These are phyloP conservation scores for Drosophila nikananu DNA, from an alignment of 1,140 invertebrate genomes.

Conservation along the genomic window DNA sequence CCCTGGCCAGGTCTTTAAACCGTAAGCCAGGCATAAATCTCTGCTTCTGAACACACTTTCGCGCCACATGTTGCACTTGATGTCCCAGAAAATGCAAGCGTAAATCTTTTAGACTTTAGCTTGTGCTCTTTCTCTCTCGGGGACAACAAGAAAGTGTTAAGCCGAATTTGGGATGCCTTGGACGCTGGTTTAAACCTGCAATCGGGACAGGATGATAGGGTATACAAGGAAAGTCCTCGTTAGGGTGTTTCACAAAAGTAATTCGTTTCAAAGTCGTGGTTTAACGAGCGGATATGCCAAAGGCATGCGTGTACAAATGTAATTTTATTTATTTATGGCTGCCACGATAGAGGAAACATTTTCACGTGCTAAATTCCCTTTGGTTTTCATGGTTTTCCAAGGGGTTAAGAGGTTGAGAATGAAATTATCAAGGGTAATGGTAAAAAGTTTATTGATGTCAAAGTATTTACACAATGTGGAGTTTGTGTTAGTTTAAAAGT, in stretches of 20 bases:
- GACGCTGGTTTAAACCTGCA: slow-evolving; percentile 3
- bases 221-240: neutral
- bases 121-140: neutral
- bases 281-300: slow-evolving; percentile 42
- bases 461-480: neutral
- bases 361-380: slow-evolving; percentile 53
- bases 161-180: slow-evolving; percentile 40
- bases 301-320: slow-evolving; percentile 50
- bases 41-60: slow-evolving; percentile 31
- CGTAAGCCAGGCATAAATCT: slow-evolving; percentile 52
- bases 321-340: slow-evolving; percentile 79
- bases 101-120: slow-evolving; percentile 67
- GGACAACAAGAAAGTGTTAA: slow-evolving; percentile 10
- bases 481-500: no score
- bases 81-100: slow-evolving; percentile 62
- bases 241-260: slow-evolving; percentile 50
- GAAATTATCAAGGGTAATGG: neutral
- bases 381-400: slow-evolving; percentile 35
- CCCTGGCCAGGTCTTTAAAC: slow-evolving; percentile 31
- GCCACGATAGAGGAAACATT: slow-evolving; percentile 42
- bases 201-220: neutral
- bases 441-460: neutral
- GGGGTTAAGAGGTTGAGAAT: neutral
- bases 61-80: slow-evolving; percentile 71
- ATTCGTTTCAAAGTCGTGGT: slow-evolving; percentile 72